phyloP scores from a whole-genome alignment of 2,113 vertebrate genomes.

The Neolamprologus variostigma region DNA sequence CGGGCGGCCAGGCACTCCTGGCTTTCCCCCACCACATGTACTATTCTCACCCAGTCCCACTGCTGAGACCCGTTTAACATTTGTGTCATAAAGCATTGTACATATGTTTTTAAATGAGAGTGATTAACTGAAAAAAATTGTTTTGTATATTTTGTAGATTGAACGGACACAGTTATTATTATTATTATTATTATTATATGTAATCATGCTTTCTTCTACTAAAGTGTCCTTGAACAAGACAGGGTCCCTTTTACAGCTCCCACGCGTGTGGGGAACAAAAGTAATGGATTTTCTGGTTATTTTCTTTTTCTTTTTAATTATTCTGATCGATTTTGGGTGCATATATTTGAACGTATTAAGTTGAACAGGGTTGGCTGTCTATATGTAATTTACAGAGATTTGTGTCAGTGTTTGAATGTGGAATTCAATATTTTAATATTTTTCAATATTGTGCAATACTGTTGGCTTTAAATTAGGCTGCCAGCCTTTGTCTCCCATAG shows the following conservation, averaged over 20 bases:
- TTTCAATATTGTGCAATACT: constrained; percentile 57
- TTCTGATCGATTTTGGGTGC: not conserved
- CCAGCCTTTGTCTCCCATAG: not conserved
- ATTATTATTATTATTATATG: constrained; percentile 30
- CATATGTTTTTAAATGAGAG: constrained; percentile 31
- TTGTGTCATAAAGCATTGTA: not conserved
- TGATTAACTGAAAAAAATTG: not conserved
- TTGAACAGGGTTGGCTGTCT: constrained; percentile 29
- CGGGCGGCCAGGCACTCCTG: constrained; percentile 81
- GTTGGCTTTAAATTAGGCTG: constrained; percentile 7
- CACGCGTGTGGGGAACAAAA: not conserved
- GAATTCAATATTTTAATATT: constrained; percentile 51
- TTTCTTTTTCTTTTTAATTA: constrained; percentile 26
- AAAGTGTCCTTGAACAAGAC: not conserved
- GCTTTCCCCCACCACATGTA: constrained; percentile 90
- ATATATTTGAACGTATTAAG: constrained; percentile 23
- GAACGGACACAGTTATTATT: not conserved
- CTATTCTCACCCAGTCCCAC: constrained; percentile 90
- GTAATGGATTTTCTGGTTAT: constrained; percentile 3
- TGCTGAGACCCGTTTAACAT: constrained; percentile 85
- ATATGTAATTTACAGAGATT: constrained; percentile 41
- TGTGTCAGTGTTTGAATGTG: constrained; percentile 53
- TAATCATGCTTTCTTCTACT: constrained; percentile 9
- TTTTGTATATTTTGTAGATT: constrained; percentile 59
- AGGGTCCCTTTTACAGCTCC: not conserved